phyloP scores from a whole-genome alignment of 2,888 invertebrate species.

The Amorpha juglandis region DNA sequence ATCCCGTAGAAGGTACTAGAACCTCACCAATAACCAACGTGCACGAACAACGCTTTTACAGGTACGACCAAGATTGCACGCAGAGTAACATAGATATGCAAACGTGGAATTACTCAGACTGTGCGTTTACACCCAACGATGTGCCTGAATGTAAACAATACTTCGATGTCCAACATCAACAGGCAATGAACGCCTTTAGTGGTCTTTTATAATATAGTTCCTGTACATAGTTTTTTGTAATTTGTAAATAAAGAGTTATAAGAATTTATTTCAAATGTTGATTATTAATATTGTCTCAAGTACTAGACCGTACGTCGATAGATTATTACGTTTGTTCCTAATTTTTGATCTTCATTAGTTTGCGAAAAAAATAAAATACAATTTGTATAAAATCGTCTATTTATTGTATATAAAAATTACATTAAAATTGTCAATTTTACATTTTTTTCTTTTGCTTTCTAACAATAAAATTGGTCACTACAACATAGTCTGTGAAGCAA shows the following conservation, averaged over 20 bases:
- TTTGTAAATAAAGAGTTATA: conserved; percentile 54
- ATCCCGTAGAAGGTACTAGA: conserved; percentile 64
- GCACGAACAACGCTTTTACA: conserved; percentile 70
- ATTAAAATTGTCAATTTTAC: conserved; percentile 84
- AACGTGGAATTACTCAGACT: conserved; percentile 71
- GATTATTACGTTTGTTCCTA: conserved; percentile 55
- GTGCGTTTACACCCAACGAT: conserved; percentile 64
- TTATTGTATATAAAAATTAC: conserved; percentile 85
- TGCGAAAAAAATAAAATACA: conserved; percentile 61
- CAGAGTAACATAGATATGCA: conserved; percentile 66
- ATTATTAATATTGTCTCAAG: conserved; percentile 43
- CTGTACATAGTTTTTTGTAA: conserved; percentile 57
- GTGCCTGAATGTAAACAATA: conserved; percentile 67
- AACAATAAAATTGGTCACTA: conserved; percentile 83
- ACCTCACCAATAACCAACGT: conserved; percentile 66
- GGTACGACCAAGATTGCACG: conserved; percentile 68
- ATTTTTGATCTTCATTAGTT: conserved; percentile 50
- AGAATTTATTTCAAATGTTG: conserved; percentile 34
- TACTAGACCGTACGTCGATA: conserved; percentile 25
- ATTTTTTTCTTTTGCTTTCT: conserved; percentile 70
- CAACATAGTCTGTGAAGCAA: conserved; percentile 81
- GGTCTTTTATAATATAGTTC: conserved; percentile 64
- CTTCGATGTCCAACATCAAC: conserved; percentile 66
- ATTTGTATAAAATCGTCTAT: conserved; percentile 83
- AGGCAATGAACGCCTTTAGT: conserved; percentile 65